Evolutionary conservation across 1,140 invertebrate genomes (phyloP), one percentile per base, ranked within the genome.

Genomic region (Agrypnia vestita): DNA sequence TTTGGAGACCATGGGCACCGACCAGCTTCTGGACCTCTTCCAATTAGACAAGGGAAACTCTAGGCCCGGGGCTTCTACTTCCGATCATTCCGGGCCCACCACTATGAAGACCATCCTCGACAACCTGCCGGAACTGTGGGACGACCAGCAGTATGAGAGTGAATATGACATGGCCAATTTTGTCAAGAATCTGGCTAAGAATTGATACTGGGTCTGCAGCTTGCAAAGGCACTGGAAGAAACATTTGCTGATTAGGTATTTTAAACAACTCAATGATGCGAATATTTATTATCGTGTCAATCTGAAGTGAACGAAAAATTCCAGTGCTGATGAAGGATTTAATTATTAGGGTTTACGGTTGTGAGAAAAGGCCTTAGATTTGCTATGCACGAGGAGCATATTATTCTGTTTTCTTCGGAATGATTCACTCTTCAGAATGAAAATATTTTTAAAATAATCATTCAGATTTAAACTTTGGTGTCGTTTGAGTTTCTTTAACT

Each of bases 1-100:
- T 72, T 89, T 99, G 56, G 94, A 97, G 85, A 97, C 97, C 0
- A 99, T 99, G 98, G 97, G 94, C 80, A 99, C 97, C 0, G 97
- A 98, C 85, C 95, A 97, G 87, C 89, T 99, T 76, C 90, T 99
- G 46, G 97, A 99, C 87, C 90, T 99, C 75, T 99, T 99, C 87
- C 92, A 93, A 1, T 86, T 96, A 84, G 92, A 94, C 78, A 90
- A 91, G 51, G 90, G 90, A 80, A 89, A 91, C 15, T 87, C 75
- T 3, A 19, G 15, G 10, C n/a, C 84, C 21, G 61, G 56, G 12
- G 67, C 73, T 12, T 35, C 76, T 56, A 76, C 74, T 11, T 71
- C 82, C 47, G 71, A 61, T 13, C 43, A 47, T 17, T 35, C 81
- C 64, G 25, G 80, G 61, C 55, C 77, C 19, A 64, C 51, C 13